These are phyloP conservation scores for Micropoecilia bifurca DNA, from an alignment of 2,797 vertebrate species.

Conservation along the genomic window DNA sequence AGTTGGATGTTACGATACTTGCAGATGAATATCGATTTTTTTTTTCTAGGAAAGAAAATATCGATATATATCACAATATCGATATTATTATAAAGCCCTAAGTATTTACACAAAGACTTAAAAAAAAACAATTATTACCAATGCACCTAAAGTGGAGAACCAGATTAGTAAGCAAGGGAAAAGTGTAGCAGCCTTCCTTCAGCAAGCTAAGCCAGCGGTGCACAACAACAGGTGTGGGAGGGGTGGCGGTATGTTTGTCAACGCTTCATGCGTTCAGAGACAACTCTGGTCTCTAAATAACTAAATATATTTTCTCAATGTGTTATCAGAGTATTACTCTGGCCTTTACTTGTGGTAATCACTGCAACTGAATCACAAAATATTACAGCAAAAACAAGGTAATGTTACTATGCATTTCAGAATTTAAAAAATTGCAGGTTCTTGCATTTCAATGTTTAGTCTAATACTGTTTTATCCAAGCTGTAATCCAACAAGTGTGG, in stretches of 20 bases:
- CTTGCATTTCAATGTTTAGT: background rate
- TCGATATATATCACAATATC: no score
- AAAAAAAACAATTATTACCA: background rate
- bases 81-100: no score
- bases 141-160: background rate
- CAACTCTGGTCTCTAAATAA: background rate
- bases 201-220: background rate
- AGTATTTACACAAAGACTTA: background rate
- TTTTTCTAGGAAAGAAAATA: no score
- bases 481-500: background rate
- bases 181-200: background rate
- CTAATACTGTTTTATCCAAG: background rate
- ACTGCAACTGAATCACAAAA: background rate
- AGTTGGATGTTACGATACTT: no score
- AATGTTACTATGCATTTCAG: background rate
- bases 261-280: background rate
- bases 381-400: background rate
- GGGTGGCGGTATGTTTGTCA: background rate
- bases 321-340: background rate
- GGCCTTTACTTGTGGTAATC: background rate
- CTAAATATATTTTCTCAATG: background rate
- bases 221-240: background rate
- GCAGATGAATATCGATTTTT: no score
- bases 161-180: background rate
- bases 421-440: background rate